Evolutionary conservation across 2,797 vertebrate species (phyloP).

Genomic region (Bradypus variegatus): DNA sequence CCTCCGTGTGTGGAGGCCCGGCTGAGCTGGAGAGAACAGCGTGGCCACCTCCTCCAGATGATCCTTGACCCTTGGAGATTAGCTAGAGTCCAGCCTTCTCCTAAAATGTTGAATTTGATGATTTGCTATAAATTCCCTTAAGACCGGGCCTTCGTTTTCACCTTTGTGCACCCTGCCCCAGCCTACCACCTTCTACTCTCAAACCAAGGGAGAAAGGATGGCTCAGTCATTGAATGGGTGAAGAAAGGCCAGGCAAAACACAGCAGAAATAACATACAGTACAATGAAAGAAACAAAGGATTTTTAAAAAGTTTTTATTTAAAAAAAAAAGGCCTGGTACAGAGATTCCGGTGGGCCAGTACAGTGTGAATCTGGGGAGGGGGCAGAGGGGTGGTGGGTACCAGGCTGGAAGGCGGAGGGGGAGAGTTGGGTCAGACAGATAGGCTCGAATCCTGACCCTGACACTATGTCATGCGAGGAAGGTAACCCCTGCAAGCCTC

Average conservation of each 20-base stretch:
- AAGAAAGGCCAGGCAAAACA: not conserved
- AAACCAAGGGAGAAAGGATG: not conserved
- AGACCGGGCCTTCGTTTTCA: not conserved
- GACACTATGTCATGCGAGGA: not conserved
- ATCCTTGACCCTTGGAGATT: not conserved
- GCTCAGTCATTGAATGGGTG: not conserved
- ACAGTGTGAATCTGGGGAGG: not conserved
- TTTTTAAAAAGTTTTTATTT: not conserved
- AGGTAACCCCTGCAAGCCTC: not conserved
- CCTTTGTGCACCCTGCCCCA: not conserved
- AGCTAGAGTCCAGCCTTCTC: not conserved
- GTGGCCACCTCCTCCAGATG: not conserved
- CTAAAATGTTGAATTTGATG: not conserved
- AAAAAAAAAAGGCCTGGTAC: not conserved
- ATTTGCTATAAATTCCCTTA: not conserved
- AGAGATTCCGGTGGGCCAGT: not conserved
- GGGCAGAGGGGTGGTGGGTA: not conserved
- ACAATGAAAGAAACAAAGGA: not conserved
- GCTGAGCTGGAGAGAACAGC: not conserved
- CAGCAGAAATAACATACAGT: not conserved
- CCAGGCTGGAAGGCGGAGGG: not conserved
- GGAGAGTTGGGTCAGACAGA: not conserved
- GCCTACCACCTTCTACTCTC: not conserved
- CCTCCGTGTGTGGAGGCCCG: not conserved
- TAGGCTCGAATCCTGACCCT: not conserved